Evolutionary conservation across 2,888 invertebrate genomes (phyloP).

Genomic region (Hipparchia sbordonii): DNA sequence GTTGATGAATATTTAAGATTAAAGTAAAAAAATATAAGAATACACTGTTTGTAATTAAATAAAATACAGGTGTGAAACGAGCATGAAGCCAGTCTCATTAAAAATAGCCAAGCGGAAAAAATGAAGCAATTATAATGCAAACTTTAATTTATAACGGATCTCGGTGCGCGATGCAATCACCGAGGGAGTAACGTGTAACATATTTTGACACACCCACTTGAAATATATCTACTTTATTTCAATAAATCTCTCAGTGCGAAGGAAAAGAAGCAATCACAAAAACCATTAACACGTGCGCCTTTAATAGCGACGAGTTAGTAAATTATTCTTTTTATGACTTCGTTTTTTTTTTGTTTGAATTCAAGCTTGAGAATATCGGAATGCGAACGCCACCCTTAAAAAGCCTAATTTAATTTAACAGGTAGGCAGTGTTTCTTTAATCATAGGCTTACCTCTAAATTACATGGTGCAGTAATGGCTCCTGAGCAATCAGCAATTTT

Average conservation of each 20-base stretch:
- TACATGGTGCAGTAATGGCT: slow-evolving; percentile 77
- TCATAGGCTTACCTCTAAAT: slow-evolving; percentile 79
- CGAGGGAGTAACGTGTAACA: slow-evolving; percentile 16
- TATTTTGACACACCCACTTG: slow-evolving; percentile 34
- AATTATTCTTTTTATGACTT: slow-evolving; percentile 61
- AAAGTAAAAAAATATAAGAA: too few relatives aligned
- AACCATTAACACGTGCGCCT: slow-evolving; percentile 72
- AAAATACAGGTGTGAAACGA: background rate
- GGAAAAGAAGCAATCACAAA: slow-evolving; percentile 53
- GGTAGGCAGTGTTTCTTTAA: slow-evolving; percentile 80
- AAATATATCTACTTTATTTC: slow-evolving; percentile 38
- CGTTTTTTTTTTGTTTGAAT: slow-evolving; percentile 54
- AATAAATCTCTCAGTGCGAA: slow-evolving; percentile 39
- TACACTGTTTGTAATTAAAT: background rate
- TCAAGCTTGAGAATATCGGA: slow-evolving; percentile 62
- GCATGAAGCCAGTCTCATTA: background rate
- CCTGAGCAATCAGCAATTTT: slow-evolving; percentile 79
- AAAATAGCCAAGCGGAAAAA: background rate
- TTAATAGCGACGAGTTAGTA: slow-evolving; percentile 70
- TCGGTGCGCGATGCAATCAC: slow-evolving; percentile 27
- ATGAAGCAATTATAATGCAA: slow-evolving; percentile 8
- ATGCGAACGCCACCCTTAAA: slow-evolving; percentile 76
- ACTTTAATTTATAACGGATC: slow-evolving; percentile 16
- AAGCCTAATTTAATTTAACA: slow-evolving; percentile 83
- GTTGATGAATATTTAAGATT: too few relatives aligned